Conservation (phyloP, 2,888 invertebrate genomes). For the Xiphydria camelus region DNA sequence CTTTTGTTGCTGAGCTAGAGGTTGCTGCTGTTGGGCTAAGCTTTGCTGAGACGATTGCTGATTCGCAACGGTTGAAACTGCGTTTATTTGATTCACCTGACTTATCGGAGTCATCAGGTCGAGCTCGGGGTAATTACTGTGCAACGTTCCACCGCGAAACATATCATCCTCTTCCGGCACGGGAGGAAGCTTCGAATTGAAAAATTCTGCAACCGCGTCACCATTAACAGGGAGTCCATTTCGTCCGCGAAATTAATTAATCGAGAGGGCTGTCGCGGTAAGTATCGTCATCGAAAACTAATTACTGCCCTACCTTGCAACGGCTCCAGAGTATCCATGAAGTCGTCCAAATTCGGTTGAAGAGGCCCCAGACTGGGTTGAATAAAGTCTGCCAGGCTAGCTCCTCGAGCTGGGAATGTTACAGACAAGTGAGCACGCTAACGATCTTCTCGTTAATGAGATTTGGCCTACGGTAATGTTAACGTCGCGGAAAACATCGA, state of each 20-base stretch:
- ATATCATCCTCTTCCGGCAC: conserved; percentile 65
- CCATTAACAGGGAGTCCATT: too few relatives aligned
- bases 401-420: conserved; percentile 71
- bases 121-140: conserved; percentile 49
- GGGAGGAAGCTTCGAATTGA: conserved; percentile 63
- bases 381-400: conserved; percentile 92
- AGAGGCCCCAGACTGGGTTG: conserved; percentile 97
- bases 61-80: conserved; percentile 23
- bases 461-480: background rate
- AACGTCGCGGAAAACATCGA: conserved; percentile 22
- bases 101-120: conserved; percentile 51
- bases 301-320: conserved; percentile 68
- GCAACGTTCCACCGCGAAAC: conserved; percentile 41
- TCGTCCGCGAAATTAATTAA: too few relatives aligned
- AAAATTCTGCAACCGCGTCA: conserved; percentile 61
- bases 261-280: too few relatives aligned
- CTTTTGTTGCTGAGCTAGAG: conserved; percentile 28
- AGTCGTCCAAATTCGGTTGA: conserved; percentile 95
- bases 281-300: too few relatives aligned
- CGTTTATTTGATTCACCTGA: conserved; percentile 30
- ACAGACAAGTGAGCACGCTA: conserved; percentile 4
- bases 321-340: conserved; percentile 88
- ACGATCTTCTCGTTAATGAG: too few relatives aligned
- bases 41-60: conserved; percentile 20
- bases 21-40: conserved; percentile 37